These are phyloP conservation scores for Malacoctenus gilli DNA, from an alignment of 2,797 vertebrate species.

Conservation along the genomic window DNA sequence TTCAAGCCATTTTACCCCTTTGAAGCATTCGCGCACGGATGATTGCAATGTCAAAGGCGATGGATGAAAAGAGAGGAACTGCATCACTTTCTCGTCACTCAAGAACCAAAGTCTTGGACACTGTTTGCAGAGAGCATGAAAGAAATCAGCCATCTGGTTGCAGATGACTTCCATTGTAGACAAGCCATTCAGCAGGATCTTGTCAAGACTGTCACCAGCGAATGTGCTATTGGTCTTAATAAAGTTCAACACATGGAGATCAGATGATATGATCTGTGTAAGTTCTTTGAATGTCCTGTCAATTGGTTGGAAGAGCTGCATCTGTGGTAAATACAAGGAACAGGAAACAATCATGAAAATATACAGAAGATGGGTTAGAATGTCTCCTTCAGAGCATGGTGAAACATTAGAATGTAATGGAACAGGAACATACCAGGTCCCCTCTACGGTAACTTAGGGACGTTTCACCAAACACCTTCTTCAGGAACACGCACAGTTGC, in stretches of 20 bases:
- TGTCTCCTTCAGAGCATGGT: not conserved
- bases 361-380: not conserved
- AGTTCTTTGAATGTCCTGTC: conserved; percentile 81
- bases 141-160: conserved; percentile 66
- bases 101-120: conserved; percentile 88
- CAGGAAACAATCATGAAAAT: not conserved
- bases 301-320: conserved; percentile 69
- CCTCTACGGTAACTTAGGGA: conserved; percentile 57
- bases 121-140: conserved; percentile 69
- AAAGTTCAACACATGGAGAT: conserved; percentile 80
- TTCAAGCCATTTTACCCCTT: conserved; percentile 74
- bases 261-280: conserved; percentile 67
- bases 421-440: conserved; percentile 78
- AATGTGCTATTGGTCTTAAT: conserved; percentile 48
- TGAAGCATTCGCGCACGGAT: conserved; percentile 83
- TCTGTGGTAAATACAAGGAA: conserved; percentile 53
- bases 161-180: conserved; percentile 81
- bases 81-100: conserved; percentile 81
- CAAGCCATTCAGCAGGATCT: conserved; percentile 73
- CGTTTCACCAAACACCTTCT: conserved; percentile 79
- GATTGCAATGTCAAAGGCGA: conserved; percentile 67
- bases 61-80: conserved; percentile 74
- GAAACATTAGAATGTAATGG: too few relatives aligned
- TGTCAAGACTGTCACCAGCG: conserved; percentile 65
- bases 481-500: conserved; percentile 84